These are phyloP conservation scores for Phalloptychus januarius DNA, from an alignment of 2,797 vertebrate species.

Conservation along the genomic window DNA sequence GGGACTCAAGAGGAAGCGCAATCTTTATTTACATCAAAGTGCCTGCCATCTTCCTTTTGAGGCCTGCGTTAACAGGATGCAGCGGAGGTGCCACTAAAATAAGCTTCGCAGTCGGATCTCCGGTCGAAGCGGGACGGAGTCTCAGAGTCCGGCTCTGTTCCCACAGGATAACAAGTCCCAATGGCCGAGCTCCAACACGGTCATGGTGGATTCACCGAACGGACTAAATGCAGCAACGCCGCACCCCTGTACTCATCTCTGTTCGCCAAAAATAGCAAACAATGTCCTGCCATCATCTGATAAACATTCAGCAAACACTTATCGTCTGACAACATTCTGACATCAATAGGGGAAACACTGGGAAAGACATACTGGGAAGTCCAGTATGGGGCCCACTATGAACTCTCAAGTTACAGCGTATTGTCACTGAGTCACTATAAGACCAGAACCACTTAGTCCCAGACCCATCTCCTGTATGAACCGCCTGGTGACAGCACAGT, in stretches of 20 bases:
- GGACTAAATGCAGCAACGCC: constrained; percentile 72
- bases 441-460: constrained; percentile 49
- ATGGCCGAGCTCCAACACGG: constrained; percentile 41
- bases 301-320: constrained; percentile 76
- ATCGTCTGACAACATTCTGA: constrained; percentile 70
- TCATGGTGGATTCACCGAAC: constrained; percentile 66
- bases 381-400: constrained; percentile 37
- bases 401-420: constrained; percentile 61
- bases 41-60: constrained; percentile 62
- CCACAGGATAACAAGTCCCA: constrained; percentile 73
- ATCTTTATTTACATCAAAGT: constrained; percentile 80
- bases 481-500: constrained; percentile 41
- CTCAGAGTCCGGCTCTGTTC: constrained; percentile 64
- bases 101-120: constrained; percentile 75
- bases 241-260: constrained; percentile 73
- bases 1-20: constrained; percentile 64
- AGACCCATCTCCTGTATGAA: constrained; percentile 36
- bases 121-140: constrained; percentile 56
- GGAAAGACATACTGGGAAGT: constrained; percentile 52
- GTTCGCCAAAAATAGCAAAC: constrained; percentile 74
- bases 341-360: constrained; percentile 68
- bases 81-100: constrained; percentile 77
- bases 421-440: constrained; percentile 50
- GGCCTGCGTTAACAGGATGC: constrained; percentile 76
- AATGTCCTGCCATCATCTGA: constrained; percentile 77